Evolutionary conservation across 2,888 invertebrate species (phyloP), one percentile per base, ranked within the genome.

Genomic region (Ypsolopha scabrella): DNA sequence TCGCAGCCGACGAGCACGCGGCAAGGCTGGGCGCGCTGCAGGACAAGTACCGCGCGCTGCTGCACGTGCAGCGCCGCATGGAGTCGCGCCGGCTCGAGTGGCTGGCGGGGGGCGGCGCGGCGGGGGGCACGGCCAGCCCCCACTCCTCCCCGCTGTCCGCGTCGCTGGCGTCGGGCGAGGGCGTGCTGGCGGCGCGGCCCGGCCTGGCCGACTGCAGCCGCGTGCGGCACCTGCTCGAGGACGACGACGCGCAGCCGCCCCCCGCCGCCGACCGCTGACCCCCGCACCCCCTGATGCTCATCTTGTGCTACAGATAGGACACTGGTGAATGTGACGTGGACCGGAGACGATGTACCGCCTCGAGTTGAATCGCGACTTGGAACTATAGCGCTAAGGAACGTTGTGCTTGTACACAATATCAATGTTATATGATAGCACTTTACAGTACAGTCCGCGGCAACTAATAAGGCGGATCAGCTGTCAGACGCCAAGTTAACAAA

Each of bases 141-240:
- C n/a, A 11, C n/a, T 10, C 41, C 7, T 41, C 35, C 6, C 46
- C 36, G 7, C 47, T 9, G 13, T n/a, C 36, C 53, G 52, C 54
- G 50, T 90, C 1, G 90, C 90, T 52, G 87, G 87, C 60, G 86
- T 86, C 46, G 62, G 88, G 34, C 95, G 96, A 51, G 88, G 33
- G 95, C 95, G 68, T 92, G 87, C 71, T 93, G 53, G 48, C 53
- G 38, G 50, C 57, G 52, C 52, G 55, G 39, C 60, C 61, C 49
- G 57, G 56, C 55, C 62, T 60, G 51, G 59, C 55, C 7, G 64
- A 59, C 55, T 58, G 60, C 58, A 52, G 53, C 45, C 58, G 62
- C 54, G 59, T 60, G 58, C 63, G 60, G 8, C 59, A 56, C 33
- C 59, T 61, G 57, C 56, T 61, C 39, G 61, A 59, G 55, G 54